Percentiles rank a stretch among this genome's conserved stretches.
Evolutionary conservation across 2,113 vertebrate species (phyloP).

Genomic region (Microcebus ravelobensis): DNA sequence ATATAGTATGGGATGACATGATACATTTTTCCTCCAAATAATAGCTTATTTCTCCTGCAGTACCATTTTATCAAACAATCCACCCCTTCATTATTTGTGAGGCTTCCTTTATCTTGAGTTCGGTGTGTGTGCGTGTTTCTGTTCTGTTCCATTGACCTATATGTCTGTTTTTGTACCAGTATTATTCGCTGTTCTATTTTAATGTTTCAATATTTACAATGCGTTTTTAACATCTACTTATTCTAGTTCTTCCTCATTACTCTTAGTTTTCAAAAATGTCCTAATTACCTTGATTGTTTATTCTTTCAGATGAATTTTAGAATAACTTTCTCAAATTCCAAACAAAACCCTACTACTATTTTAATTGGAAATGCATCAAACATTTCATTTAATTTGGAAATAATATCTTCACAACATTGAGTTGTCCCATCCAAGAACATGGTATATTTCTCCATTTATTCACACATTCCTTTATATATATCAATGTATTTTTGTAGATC

Average conservation of each 20-base stretch:
- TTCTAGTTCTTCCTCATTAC: not conserved
- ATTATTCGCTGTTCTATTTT: not conserved
- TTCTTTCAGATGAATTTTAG: conserved; percentile 42
- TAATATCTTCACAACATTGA: not conserved
- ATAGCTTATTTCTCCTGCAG: not conserved
- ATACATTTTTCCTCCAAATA: not conserved
- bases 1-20: not conserved
- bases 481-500: not conserved
- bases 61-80: not conserved
- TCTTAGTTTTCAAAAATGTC: conserved; percentile 15
- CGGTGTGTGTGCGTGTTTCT: not conserved
- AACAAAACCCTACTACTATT: not conserved
- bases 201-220: conserved; percentile 21
- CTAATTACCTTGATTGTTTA: not conserved
- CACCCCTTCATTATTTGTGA: not conserved
- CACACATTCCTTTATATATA: not conserved
- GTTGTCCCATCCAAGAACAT: not conserved
- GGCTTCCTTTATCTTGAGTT: not conserved
- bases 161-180: not conserved
- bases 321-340: conserved; percentile 34
- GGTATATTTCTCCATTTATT: not conserved
- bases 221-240: not conserved
- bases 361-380: conserved; percentile 22
- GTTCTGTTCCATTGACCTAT: not conserved
- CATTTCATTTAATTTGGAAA: conserved; percentile 12